These are phyloP conservation scores for Drosophila baimaii DNA, from an alignment of 1,140 invertebrate species.

Conservation along the genomic window DNA sequence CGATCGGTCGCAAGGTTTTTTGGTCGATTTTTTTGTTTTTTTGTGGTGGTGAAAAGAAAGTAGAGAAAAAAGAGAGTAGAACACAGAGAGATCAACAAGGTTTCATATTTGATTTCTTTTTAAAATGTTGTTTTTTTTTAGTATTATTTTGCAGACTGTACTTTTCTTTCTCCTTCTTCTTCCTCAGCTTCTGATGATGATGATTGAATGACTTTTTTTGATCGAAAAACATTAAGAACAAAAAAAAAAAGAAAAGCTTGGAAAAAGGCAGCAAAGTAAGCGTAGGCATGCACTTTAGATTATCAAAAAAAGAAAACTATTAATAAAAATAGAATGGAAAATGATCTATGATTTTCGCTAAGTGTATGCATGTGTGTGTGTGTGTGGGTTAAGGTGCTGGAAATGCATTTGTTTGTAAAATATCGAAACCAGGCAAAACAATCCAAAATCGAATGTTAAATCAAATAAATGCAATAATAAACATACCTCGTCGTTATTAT, in stretches of 20 bases:
- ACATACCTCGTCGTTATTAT: conserved; percentile 77
- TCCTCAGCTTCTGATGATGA: conserved; percentile 54
- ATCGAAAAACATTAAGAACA: conserved; percentile 19
- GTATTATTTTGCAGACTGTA: conserved; percentile 46
- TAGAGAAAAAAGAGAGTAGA: conserved; percentile 76
- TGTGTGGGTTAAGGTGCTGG: conserved; percentile 14
- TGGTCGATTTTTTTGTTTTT: conserved; percentile 48
- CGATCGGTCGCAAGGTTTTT: conserved; percentile 73
- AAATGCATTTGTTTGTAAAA: conserved; percentile 1
- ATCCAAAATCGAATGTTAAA: conserved; percentile 25
- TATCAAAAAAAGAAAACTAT: background rate
- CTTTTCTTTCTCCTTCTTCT: conserved; percentile 54
- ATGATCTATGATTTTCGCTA: conserved; percentile 20
- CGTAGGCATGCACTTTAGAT: conserved; percentile 30
- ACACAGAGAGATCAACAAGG: conserved; percentile 76
- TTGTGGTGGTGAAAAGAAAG: conserved; percentile 68
- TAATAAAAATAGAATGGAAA: background rate
- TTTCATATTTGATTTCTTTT: conserved; percentile 34
- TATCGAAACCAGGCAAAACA: conserved; percentile 15
- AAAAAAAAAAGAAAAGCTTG: background rate
- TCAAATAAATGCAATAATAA: conserved; percentile 63
- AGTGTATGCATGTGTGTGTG: conserved; percentile 12
- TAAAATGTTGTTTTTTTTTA: conserved; percentile 17
- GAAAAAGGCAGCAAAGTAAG: conserved; percentile 3
- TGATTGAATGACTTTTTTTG: conserved; percentile 42